Evolutionary conservation across 2,797 vertebrate genomes (phyloP).

Genomic region (Ptychobarbus kaznakovi): DNA sequence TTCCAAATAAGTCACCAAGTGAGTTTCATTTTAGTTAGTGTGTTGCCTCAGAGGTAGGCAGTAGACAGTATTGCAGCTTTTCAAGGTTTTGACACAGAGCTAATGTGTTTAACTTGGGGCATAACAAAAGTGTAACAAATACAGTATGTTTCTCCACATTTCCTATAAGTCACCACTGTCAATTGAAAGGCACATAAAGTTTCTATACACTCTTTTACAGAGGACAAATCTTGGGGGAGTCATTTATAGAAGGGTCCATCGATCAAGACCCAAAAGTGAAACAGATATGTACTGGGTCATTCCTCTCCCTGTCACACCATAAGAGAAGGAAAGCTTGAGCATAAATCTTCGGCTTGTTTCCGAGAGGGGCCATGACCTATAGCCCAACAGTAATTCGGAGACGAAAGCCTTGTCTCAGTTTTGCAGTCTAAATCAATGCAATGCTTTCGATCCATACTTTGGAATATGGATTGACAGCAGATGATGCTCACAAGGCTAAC

Average conservation of each 20-base stretch:
- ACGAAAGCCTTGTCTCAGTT: constrained; percentile 56
- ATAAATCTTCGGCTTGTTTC: constrained; percentile 76
- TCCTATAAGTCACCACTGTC: constrained; percentile 69
- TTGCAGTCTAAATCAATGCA: constrained; percentile 63
- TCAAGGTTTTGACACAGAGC: constrained; percentile 6
- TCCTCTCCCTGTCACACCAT: constrained; percentile 75
- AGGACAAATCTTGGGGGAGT: constrained; percentile 74
- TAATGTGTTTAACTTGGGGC: background rate
- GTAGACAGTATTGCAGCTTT: background rate
- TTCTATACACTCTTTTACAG: constrained; percentile 60
- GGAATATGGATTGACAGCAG: constrained; percentile 49
- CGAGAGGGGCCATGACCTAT: constrained; percentile 68
- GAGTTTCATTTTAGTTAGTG: background rate
- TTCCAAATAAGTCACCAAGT: background rate
- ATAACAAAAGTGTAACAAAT: constrained; percentile 32
- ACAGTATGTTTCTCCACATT: constrained; percentile 57
- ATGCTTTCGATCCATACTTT: background rate
- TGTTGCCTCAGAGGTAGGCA: background rate
- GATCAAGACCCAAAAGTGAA: constrained; percentile 77
- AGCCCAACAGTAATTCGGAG: constrained; percentile 62
- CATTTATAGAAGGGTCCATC: constrained; percentile 75
- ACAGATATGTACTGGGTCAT: constrained; percentile 75
- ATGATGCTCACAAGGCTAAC: constrained; percentile 33
- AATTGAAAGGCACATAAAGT: constrained; percentile 70
- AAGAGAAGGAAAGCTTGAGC: constrained; percentile 63